Evolutionary conservation across 2,888 invertebrate species (phyloP).

Genomic region (Odontomyia ornata): DNA sequence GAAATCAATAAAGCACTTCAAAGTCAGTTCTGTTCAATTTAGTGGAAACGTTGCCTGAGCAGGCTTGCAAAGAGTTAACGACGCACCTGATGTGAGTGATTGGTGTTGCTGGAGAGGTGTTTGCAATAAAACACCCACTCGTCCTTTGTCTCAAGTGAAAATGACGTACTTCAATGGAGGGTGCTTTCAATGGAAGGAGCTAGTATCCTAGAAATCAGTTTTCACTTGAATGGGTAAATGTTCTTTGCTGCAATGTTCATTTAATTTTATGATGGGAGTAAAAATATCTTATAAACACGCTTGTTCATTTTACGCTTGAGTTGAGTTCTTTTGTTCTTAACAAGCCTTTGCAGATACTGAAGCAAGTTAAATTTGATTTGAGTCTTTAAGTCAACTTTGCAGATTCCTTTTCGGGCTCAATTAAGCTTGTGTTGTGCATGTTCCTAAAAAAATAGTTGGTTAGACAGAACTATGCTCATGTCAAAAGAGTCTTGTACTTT

Average conservation of each 20-base stretch:
- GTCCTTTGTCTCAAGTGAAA: not conserved
- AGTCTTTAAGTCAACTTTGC: too few relatives aligned
- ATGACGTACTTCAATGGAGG: not conserved
- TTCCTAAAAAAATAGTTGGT: too few relatives aligned
- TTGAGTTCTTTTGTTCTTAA: not conserved
- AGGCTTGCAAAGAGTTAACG: not conserved
- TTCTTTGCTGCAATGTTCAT: not conserved
- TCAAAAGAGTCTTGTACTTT: too few relatives aligned
- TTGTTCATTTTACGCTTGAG: conserved; percentile 22
- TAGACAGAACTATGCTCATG: too few relatives aligned
- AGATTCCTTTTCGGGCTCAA: too few relatives aligned
- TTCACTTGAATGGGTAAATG: conserved; percentile 1
- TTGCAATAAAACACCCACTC: conserved; percentile 3
- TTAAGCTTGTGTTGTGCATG: too few relatives aligned
- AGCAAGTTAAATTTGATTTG: too few relatives aligned
- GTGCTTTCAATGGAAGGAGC: not conserved
- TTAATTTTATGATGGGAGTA: not conserved
- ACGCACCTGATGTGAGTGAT: not conserved
- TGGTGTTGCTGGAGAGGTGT: not conserved
- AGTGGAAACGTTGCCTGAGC: not conserved
- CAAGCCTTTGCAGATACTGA: not conserved
- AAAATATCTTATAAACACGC: conserved; percentile 6
- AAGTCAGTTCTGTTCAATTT: not conserved
- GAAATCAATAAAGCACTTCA: conserved; percentile 22
- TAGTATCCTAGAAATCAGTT: conserved; percentile 9